Conservation (phyloP, 2,797 vertebrate species). For the Melanotaenia parkinsoni region DNA sequence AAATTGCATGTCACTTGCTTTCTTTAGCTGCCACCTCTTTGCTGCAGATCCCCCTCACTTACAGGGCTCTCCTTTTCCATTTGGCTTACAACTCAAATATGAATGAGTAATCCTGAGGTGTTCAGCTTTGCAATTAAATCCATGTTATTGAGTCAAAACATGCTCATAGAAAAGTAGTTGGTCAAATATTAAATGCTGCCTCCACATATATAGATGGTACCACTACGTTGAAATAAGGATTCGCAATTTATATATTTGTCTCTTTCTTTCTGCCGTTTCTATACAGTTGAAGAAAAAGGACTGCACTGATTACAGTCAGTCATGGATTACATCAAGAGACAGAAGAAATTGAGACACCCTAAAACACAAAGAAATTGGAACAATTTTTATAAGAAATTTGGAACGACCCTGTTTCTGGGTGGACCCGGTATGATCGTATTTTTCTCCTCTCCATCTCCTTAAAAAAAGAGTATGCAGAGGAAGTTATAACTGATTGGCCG, state of each 20-base stretch:
- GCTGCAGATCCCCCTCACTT: neutral
- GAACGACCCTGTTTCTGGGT: neutral
- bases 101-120: neutral
- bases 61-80: neutral
- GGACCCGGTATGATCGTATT: too few relatives aligned
- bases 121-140: neutral
- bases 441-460: too few relatives aligned
- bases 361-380: neutral
- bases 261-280: neutral
- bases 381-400: neutral
- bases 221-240: too few relatives aligned
- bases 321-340: neutral
- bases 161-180: neutral
- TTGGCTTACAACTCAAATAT: conserved; percentile 4
- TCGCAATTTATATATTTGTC: neutral
- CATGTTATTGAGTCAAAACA: neutral
- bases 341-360: conserved; percentile 1
- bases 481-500: too few relatives aligned
- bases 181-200: neutral
- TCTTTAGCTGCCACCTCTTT: neutral
- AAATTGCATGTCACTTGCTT: neutral
- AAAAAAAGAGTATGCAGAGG: too few relatives aligned
- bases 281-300: neutral
- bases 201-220: neutral
- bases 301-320: neutral